phyloP scores from a whole-genome alignment of 2,888 invertebrate genomes.

The Heteropelma amictum region DNA sequence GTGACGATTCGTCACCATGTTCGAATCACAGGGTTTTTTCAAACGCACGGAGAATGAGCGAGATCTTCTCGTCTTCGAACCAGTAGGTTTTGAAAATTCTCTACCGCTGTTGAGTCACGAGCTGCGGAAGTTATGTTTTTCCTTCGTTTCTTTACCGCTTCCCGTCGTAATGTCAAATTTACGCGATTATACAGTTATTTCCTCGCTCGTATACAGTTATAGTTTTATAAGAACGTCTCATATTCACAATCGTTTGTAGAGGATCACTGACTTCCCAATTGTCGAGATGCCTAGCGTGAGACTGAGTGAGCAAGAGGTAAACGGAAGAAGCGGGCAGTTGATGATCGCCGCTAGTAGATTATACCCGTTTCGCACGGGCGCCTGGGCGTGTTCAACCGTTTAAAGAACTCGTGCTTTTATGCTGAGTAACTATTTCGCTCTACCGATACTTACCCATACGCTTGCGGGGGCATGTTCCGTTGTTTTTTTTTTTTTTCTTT shows the following conservation, averaged over 20 bases:
- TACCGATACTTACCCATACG: not conserved
- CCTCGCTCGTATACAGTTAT: not conserved
- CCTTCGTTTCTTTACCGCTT: not conserved
- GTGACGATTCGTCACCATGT: no score
- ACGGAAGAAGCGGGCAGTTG: constrained; percentile 18
- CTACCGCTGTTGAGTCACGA: no score
- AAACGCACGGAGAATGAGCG: no score
- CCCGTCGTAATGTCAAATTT: constrained; percentile 7
- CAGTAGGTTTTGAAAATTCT: no score
- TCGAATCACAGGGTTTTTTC: no score
- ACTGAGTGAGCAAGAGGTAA: not conserved
- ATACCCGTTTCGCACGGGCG: constrained; percentile 59
- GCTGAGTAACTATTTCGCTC: constrained; percentile 32
- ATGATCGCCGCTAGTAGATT: constrained; percentile 54
- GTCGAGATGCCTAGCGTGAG: constrained; percentile 30
- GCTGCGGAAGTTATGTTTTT: no score
- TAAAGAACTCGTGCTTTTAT: constrained; percentile 52
- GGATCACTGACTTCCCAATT: no score
- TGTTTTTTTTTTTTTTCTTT: no score
- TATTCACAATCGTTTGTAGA: not conserved
- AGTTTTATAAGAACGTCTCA: constrained; percentile 4
- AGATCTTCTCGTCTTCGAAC: no score
- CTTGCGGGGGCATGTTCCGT: no score
- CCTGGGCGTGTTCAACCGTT: constrained; percentile 58
- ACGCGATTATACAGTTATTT: constrained; percentile 20